phyloP scores from a whole-genome alignment of 2,888 invertebrate species.

The Meganola albula region DNA sequence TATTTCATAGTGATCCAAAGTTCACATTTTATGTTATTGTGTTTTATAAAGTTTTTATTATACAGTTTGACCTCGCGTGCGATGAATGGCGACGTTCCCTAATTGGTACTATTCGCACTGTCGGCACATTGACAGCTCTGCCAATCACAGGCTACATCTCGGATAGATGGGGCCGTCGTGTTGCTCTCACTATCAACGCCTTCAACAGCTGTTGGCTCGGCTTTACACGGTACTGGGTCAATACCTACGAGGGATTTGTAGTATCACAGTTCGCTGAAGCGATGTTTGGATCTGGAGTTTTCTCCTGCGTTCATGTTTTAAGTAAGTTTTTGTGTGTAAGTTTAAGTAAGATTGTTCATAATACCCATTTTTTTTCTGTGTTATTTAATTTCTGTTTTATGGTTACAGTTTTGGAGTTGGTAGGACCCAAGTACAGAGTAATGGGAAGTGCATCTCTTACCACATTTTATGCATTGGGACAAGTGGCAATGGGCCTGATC shows the following conservation, averaged over 20 bases:
- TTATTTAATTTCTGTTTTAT: constrained; percentile 18
- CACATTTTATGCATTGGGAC: constrained; percentile 84
- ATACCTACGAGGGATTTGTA: no score
- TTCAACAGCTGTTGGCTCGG: constrained; percentile 52
- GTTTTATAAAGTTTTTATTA: no score
- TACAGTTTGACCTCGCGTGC: constrained; percentile 81
- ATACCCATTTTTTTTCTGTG: no score
- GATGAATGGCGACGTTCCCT: constrained; percentile 82
- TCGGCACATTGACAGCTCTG: constrained; percentile 82
- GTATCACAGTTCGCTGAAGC: no score
- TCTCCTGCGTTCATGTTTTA: no score
- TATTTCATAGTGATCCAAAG: no score
- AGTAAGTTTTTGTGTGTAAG: no score
- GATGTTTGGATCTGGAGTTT: no score
- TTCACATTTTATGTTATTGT: no score
- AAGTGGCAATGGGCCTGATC: constrained; percentile 79
- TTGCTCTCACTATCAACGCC: constrained; percentile 63
- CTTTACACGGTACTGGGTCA: no score
- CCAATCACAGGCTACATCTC: constrained; percentile 82
- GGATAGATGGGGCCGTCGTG: constrained; percentile 77
- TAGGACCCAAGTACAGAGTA: constrained; percentile 84
- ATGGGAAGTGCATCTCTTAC: constrained; percentile 82
- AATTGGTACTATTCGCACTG: constrained; percentile 82
- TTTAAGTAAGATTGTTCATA: no score
- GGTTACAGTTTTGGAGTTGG: constrained; percentile 86